These are phyloP conservation scores for Pterostichus madidus DNA, from an alignment of 2,888 invertebrate species.

Conservation along the genomic window DNA sequence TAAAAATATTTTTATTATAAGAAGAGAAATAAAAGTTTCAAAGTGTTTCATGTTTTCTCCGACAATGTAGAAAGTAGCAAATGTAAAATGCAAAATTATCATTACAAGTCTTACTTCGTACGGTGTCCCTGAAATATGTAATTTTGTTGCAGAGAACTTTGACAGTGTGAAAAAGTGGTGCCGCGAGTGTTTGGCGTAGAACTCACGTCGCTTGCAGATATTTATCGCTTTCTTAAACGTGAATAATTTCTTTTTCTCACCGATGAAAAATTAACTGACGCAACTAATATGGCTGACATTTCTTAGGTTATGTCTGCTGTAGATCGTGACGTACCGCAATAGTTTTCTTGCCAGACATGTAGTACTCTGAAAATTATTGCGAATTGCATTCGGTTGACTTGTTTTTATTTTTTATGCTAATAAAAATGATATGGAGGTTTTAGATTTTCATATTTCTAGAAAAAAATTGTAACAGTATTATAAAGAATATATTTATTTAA, in stretches of 20 bases:
- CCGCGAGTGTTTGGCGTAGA: neutral
- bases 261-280: conserved; percentile 28
- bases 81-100: conserved; percentile 11
- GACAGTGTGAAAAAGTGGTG: conserved; percentile 50
- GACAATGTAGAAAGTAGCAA: neutral
- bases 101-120: conserved; percentile 6
- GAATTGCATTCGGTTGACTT: too few species aligned
- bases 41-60: neutral
- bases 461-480: too few species aligned
- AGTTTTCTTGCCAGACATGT: too few species aligned
- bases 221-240: conserved; percentile 61
- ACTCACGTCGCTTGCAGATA: conserved; percentile 46
- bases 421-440: too few species aligned
- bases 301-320: too few species aligned
- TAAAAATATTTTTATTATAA: neutral
- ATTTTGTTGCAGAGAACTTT: conserved; percentile 39
- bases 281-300: neutral
- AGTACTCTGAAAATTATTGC: too few species aligned
- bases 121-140: conserved; percentile 32
- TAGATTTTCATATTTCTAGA: too few species aligned
- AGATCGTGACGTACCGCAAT: too few species aligned
- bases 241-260: conserved; percentile 34
- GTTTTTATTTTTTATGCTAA: too few species aligned
- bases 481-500: too few species aligned
- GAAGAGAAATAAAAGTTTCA: neutral